These are phyloP conservation scores for Cistogaster globosa DNA, from an alignment of 2,888 invertebrate species.

Conservation along the genomic window DNA sequence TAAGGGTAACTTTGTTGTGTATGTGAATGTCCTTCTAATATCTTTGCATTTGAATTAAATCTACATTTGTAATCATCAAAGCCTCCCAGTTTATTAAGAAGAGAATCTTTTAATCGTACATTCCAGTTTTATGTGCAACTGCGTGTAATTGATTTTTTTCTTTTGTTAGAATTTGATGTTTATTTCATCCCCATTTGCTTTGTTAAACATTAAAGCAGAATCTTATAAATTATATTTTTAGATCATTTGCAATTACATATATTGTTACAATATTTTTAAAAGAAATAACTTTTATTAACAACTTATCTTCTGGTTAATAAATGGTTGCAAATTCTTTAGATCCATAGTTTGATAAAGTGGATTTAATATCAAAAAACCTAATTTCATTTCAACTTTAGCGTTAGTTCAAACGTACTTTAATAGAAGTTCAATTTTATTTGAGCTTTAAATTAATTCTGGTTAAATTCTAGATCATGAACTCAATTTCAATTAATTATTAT, in stretches of 20 bases:
- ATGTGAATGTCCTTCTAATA: background rate
- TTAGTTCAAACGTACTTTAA: too few relatives aligned
- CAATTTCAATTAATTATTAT: too few relatives aligned
- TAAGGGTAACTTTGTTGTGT: background rate
- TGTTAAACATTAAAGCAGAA: conserved; percentile 42
- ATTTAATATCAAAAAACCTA: too few relatives aligned
- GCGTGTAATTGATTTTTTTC: conserved; percentile 11
- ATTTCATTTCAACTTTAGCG: too few relatives aligned
- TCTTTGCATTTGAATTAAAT: conserved; percentile 51
- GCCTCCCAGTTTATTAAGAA: background rate
- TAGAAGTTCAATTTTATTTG: too few relatives aligned
- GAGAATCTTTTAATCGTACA: background rate
- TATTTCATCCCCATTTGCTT: conserved; percentile 62
- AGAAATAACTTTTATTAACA: background rate
- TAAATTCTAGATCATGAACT: too few relatives aligned
- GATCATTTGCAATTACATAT: conserved; percentile 8
- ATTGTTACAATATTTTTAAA: conserved; percentile 3
- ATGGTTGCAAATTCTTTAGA: too few relatives aligned
- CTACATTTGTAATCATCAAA: conserved; percentile 29
- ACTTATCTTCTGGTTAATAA: too few relatives aligned
- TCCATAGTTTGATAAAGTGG: too few relatives aligned
- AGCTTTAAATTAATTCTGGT: too few relatives aligned
- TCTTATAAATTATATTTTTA: conserved; percentile 55
- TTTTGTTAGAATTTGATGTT: conserved; percentile 36
- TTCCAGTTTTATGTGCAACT: background rate